phyloP scores from a whole-genome alignment of 2,888 invertebrate genomes.

The Vannuccia rotundouncinata region DNA sequence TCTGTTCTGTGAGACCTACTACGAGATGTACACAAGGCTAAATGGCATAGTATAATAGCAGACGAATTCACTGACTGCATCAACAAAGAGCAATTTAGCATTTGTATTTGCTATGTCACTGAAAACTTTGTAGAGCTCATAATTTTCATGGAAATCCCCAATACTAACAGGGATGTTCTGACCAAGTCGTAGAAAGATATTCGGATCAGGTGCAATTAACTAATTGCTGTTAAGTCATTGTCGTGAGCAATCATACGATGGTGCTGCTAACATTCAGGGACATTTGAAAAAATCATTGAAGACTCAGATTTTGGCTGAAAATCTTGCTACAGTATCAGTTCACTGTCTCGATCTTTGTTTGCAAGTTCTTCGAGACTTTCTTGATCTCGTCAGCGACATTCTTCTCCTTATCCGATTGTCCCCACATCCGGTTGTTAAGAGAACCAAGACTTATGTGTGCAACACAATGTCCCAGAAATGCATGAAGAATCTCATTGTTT shows the following conservation, averaged over 20 bases:
- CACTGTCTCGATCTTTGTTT: constrained; percentile 8
- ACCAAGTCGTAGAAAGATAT: background rate
- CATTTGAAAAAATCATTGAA: background rate
- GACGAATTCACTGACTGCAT: background rate
- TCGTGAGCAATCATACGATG: background rate
- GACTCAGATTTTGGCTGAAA: constrained; percentile 9
- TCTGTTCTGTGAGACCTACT: background rate
- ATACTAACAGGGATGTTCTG: background rate
- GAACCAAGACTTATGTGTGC: too few relatives aligned
- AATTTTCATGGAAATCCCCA: background rate
- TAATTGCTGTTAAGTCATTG: background rate
- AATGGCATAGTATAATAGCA: background rate
- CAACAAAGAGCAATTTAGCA: background rate
- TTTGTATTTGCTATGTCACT: background rate
- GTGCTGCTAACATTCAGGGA: background rate
- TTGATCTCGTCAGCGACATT: background rate
- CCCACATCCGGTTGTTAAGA: too few relatives aligned
- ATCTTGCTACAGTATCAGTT: background rate
- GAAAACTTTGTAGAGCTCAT: background rate
- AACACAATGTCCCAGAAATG: too few relatives aligned
- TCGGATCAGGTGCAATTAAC: background rate
- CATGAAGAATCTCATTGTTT: too few relatives aligned
- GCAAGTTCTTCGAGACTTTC: background rate
- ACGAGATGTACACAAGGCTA: background rate
- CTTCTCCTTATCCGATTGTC: constrained; percentile 1